Evolutionary conservation across 2,888 invertebrate species (phyloP).

Genomic region (Meiosimyza decipiens): DNA sequence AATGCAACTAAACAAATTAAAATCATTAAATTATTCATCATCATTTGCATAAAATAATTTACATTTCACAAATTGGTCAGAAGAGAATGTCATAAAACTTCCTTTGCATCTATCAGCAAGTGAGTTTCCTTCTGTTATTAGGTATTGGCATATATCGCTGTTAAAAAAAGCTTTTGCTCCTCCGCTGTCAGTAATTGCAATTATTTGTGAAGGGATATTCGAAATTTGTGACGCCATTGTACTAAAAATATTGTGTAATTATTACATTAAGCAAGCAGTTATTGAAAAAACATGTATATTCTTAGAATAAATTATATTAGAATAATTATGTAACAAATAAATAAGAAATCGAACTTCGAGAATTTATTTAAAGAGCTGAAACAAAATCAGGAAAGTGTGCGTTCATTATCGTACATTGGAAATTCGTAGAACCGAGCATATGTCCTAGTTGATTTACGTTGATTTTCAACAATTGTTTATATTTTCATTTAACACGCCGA

Average conservation of each 20-base stretch:
- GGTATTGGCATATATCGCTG: constrained; percentile 87
- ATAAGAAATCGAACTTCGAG: too few relatives aligned
- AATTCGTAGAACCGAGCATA: too few relatives aligned
- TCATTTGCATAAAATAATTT: constrained; percentile 55
- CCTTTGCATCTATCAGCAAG: constrained; percentile 90
- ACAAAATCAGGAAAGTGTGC: too few relatives aligned
- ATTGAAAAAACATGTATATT: constrained; percentile 16
- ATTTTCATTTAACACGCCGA: too few relatives aligned
- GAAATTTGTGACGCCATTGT: constrained; percentile 94
- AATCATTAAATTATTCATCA: background rate
- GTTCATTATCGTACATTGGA: too few relatives aligned
- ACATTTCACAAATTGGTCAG: constrained; percentile 89
- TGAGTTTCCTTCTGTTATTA: constrained; percentile 93
- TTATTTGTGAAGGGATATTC: constrained; percentile 91
- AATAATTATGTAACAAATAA: too few relatives aligned
- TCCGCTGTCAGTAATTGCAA: constrained; percentile 91
- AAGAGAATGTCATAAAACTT: constrained; percentile 91
- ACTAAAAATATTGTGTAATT: constrained; percentile 66
- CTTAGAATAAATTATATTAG: too few relatives aligned
- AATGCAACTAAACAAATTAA: constrained; percentile 78
- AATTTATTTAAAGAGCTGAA: too few relatives aligned
- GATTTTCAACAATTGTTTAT: too few relatives aligned
- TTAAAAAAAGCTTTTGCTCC: constrained; percentile 91
- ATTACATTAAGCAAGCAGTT: background rate
- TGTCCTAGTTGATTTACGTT: too few relatives aligned